A percentile compares a stretch with the other conserved stretches of the same genome.
Conservation (phyloP, 2,888 invertebrate species). For the Leptopterna dolabrata region DNA sequence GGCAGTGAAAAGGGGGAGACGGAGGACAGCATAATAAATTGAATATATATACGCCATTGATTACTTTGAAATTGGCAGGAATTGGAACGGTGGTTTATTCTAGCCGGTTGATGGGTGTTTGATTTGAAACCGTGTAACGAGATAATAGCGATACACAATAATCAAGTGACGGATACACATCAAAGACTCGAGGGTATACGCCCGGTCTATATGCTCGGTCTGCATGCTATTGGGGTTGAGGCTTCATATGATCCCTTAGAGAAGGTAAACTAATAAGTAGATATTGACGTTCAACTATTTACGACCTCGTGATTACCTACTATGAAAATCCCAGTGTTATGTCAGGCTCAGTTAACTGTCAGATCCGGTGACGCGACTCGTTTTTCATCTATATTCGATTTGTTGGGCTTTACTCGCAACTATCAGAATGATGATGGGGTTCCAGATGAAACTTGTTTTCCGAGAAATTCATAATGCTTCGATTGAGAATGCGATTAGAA, state of each 20-base stretch:
- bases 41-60: background rate
- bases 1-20: background rate
- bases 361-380: background rate
- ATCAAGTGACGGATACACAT: conserved; percentile 17
- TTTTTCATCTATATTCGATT: background rate
- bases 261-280: conserved; percentile 11
- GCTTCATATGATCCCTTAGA: background rate
- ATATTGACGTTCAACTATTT: conserved; percentile 26
- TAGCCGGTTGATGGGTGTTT: background rate
- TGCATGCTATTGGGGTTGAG: background rate
- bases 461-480: background rate
- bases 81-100: background rate
- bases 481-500: background rate
- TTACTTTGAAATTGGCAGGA: background rate
- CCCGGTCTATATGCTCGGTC: background rate
- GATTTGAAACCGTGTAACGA: background rate
- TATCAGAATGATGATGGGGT: background rate
- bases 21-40: background rate
- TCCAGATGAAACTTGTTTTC: background rate
- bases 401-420: background rate
- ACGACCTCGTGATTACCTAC: background rate
- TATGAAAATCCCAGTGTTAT: background rate
- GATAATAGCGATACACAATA: background rate
- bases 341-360: background rate
- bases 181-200: background rate